A percentile compares a stretch with the other conserved stretches of the same genome.
Evolutionary conservation across 2,113 vertebrate genomes (phyloP).

Genomic region (Nestor notabilis): DNA sequence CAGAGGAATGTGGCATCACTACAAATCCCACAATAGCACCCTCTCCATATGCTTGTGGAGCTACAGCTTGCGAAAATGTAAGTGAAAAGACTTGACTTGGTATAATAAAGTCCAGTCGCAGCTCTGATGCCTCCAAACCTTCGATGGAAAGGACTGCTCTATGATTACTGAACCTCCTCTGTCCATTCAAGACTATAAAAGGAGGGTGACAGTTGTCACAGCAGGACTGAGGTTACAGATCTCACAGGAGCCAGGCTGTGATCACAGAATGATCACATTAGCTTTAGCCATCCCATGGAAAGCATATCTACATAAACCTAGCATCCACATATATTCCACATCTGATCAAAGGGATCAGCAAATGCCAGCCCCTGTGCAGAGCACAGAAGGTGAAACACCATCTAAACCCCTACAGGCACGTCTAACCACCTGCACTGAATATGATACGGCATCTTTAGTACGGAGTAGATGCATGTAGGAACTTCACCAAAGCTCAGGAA

Average conservation of each 20-base stretch:
- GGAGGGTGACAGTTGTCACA: accelerated
- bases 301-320: accelerated
- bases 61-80: not conserved
- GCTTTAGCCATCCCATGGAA: not conserved
- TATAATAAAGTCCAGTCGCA: not conserved
- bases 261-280: not conserved
- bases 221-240: not conserved
- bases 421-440: not conserved
- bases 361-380: accelerated
- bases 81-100: not conserved
- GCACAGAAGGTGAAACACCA: not conserved
- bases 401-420: not conserved
- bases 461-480: accelerated
- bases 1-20: constrained; percentile 6
- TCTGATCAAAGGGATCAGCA: not conserved
- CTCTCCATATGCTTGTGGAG: accelerated
- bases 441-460: accelerated
- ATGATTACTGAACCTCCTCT: not conserved
- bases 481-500: not conserved
- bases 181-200: not conserved
- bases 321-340: not conserved
- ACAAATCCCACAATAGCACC: not conserved
- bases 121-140: not conserved
- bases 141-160: not conserved
- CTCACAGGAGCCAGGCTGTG: not conserved